Base-by-base conservation (phyloP, 1,140 invertebrate species). In the Trypoxylus dichotomus region DNA sequence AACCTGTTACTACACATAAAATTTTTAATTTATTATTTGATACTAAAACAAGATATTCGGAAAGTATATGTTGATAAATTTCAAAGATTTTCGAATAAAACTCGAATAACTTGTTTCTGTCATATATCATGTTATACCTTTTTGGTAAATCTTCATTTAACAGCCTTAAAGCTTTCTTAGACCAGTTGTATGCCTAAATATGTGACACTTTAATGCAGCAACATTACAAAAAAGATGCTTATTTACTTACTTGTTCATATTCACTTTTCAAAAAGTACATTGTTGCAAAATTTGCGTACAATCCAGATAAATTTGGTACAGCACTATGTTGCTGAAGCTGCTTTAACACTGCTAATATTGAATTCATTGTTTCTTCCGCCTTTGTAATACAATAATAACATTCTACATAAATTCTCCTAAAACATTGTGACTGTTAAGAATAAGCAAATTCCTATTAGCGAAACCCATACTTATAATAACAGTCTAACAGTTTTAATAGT, bases 251-350 rank as follows among this genome's bases (percentile, higher is more conserved):
- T 87, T 93, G 89, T 86, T 93, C 91, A 87, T 95, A 96, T 87
- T 95, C 92, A 87, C 94, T 95, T 83, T 93, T 92, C 80, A 91
- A 90, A 88, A 94, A 96, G 86, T 91, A 92, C 78, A 96, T 87
- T 75, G 91, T 89, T 83, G 94, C 94, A 85, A 95, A 94, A 87
- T 95, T 93, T 79, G 92, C 91, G 85, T 93, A 95, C 13, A 95
- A 87, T 27, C 92, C 91, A 76, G 94, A 92, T 73, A 91, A 87
- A 86, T 91, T 92, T 47, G 89, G 88, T 54, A 85, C 81, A 29
- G 86, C 85, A 42, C 88, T 86, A 5, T 84, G 80, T 77, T 81
- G 25, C 54, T 88, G 81, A 77, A 92, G 83, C 78, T 87, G 83
- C 43, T 83, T 79, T 77, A 85, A 78, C 29, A 86, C 83, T 81